Evolutionary conservation across 1,140 invertebrate genomes (phyloP).

Genomic region (Heliconius melpomene): DNA sequence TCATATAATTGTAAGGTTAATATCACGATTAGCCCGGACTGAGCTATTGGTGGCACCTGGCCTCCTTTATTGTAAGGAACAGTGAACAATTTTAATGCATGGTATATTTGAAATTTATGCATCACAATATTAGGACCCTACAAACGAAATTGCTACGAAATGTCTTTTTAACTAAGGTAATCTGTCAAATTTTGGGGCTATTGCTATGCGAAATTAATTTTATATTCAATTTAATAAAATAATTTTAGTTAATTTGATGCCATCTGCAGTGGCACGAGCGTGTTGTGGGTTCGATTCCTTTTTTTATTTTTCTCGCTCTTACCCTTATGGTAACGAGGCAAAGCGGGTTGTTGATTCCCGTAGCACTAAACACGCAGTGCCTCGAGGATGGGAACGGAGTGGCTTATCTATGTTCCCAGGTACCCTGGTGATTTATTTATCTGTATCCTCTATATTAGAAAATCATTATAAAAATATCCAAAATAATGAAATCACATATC

Average conservation of each 20-base stretch:
- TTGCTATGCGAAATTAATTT: background rate
- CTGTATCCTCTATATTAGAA: too few relatives aligned
- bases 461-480: background rate
- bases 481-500: background rate
- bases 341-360: too few relatives aligned
- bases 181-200: background rate
- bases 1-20: constrained; percentile 53
- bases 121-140: constrained; percentile 12
- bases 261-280: too few relatives aligned
- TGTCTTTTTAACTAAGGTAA: background rate
- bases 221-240: background rate
- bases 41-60: constrained; percentile 45
- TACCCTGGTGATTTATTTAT: too few relatives aligned
- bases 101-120: constrained; percentile 34
- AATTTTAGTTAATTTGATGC: too few relatives aligned
- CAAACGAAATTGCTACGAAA: background rate
- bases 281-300: too few relatives aligned
- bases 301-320: too few relatives aligned
- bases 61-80: constrained; percentile 31
- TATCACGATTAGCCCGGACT: constrained; percentile 45
- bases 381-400: too few relatives aligned
- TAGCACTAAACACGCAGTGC: too few relatives aligned
- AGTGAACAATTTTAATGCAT: constrained; percentile 32
- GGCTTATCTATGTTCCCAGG: too few relatives aligned
- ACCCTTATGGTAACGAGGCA: too few relatives aligned